phyloP scores from a whole-genome alignment of 2,797 vertebrate genomes.

The Knipowitschia caucasica region DNA sequence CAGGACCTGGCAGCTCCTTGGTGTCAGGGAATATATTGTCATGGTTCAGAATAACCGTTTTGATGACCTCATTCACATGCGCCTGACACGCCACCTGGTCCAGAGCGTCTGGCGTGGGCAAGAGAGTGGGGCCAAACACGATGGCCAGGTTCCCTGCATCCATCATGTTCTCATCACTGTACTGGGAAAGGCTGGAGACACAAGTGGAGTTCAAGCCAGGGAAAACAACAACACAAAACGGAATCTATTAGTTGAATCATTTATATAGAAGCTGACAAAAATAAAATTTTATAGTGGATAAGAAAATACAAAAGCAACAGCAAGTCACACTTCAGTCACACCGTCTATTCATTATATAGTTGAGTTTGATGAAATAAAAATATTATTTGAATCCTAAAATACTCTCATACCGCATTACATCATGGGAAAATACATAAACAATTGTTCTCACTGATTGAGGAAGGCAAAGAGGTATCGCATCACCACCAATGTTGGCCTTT shows the following conservation, averaged over 20 bases:
- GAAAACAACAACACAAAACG: neutral
- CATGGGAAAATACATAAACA: neutral
- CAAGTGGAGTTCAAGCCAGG: no score
- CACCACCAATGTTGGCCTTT: constrained; percentile 89
- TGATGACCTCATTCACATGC: constrained; percentile 96
- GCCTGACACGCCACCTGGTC: constrained; percentile 98
- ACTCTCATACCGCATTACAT: constrained; percentile 15
- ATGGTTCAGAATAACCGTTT: constrained; percentile 97
- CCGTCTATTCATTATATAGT: constrained; percentile 42
- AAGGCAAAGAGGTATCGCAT: constrained; percentile 99
- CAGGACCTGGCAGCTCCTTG: constrained; percentile 93
- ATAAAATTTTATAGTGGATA: constrained; percentile 16
- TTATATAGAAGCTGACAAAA: constrained; percentile 25
- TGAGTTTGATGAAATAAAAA: constrained; percentile 45
- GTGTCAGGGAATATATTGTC: constrained; percentile 95
- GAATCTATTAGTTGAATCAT: neutral
- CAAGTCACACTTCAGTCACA: constrained; percentile 51
- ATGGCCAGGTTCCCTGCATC: constrained; percentile 97
- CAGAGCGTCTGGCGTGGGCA: constrained; percentile 94
- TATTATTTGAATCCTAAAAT: no score
- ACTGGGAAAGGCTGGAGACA: constrained; percentile 88
- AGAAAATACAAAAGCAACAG: constrained; percentile 33
- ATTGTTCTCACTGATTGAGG: constrained; percentile 94
- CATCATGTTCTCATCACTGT: constrained; percentile 99
- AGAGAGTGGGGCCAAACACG: constrained; percentile 94